Evolutionary conservation across 2,113 vertebrate species (phyloP).

Genomic region (Macaca nemestrina): DNA sequence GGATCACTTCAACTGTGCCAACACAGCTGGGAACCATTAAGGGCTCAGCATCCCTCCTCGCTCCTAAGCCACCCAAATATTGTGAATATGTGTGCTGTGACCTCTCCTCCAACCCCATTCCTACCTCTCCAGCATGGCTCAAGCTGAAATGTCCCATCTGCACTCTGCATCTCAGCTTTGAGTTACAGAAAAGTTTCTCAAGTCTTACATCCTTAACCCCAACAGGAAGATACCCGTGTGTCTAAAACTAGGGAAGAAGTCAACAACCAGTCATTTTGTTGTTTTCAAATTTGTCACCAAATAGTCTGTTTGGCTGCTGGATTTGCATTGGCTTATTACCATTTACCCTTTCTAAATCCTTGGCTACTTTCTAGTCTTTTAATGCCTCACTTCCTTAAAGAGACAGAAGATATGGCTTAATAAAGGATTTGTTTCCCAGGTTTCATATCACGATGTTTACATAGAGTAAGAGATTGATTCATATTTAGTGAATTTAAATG

Average conservation of each 20-base stretch:
- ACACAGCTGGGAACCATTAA: conserved; percentile 78
- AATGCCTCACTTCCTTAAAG: conserved; percentile 25
- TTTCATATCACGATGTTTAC: neutral
- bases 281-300: conserved; percentile 24
- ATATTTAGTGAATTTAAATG: neutral
- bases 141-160: conserved; percentile 24
- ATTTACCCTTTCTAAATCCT: neutral
- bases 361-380: conserved; percentile 32
- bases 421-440: neutral
- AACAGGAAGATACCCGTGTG: neutral
- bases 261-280: neutral
- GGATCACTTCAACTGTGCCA: conserved; percentile 55
- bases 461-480: neutral
- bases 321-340: neutral
- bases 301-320: neutral
- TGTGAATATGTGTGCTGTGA: conserved; percentile 51
- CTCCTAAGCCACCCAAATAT: conserved; percentile 61
- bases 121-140: neutral
- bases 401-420: neutral
- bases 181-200: conserved; percentile 21
- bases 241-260: neutral
- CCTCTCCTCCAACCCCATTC: conserved; percentile 19
- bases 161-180: neutral
- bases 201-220: neutral
- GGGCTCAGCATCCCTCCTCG: conserved; percentile 22